Conservation (phyloP, 2,888 invertebrate genomes). For the Lypha dubia region DNA sequence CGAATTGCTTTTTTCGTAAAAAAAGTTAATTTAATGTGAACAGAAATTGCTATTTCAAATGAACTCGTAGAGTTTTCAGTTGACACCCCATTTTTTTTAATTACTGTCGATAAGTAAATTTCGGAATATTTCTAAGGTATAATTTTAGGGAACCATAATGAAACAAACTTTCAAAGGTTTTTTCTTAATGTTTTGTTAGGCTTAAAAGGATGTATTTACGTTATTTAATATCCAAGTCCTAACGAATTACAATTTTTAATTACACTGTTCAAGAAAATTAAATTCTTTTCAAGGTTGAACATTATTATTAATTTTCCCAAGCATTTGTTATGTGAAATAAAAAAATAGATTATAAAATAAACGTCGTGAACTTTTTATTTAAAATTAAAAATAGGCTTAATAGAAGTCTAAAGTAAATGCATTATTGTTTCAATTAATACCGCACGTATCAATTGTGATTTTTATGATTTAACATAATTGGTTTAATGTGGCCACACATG, state of each 20-base stretch:
- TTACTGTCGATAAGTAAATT: constrained; percentile 56
- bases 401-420: constrained; percentile 30
- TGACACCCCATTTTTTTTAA: constrained; percentile 4
- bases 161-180: not conserved
- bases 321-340: constrained; percentile 57
- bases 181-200: constrained; percentile 13
- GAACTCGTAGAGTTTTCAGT: constrained; percentile 29
- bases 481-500: constrained; percentile 76
- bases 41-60: constrained; percentile 16
- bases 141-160: constrained; percentile 38
- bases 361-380: too few relatives aligned
- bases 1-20: constrained; percentile 57
- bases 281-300: constrained; percentile 10
- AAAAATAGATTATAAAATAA: constrained; percentile 5
- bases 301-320: constrained; percentile 43
- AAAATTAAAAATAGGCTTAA: too few relatives aligned
- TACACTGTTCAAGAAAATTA: constrained; percentile 6
- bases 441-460: constrained; percentile 76
- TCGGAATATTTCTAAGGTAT: constrained; percentile 27
- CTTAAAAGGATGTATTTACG: constrained; percentile 30
- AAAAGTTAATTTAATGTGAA: constrained; percentile 31
- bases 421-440: constrained; percentile 12
- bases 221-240: constrained; percentile 23
- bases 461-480: constrained; percentile 87
- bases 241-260: constrained; percentile 24